Evolutionary conservation across 2,888 invertebrate genomes (phyloP), one percentile per base, ranked within the genome.

Genomic region (Stenoptilia bipunctidactyla): DNA sequence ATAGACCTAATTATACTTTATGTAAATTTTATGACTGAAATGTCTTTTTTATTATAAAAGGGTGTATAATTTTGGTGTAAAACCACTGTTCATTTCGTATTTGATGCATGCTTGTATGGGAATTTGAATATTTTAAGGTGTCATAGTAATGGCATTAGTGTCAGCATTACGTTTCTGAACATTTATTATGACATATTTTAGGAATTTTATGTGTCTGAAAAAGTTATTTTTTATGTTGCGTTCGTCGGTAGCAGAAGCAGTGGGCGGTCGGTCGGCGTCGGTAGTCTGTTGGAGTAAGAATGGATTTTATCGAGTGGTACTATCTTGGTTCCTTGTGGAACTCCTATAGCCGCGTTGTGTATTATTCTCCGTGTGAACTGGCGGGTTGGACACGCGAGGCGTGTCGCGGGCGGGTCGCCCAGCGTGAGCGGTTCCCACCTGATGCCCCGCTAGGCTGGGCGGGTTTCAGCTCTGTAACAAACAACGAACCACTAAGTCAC

Each of bases 1-100:
- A 82, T 79, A 68, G 58, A 47, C 40, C 79, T 80, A 79, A 80
- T 80, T 79, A 79, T 80, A 50, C 72, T 60, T 58, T 71, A 82
- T 79, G 76, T 43, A 75, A 79, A 80, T 80, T 73, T 70, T 68
- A 75, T 72, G 68, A 55, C 58, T 55, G 49, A 60, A 66, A 60
- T 57, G 54, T 57, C 53, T 57, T 61, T 65, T 52, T 66, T 52
- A 55, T 51, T 57, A 45, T 50, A 46, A 56, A 59, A 57, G 70
- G 71, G 67, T 73, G 75, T 72, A 66, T 71, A 66, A 63, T 65
- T 72, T 72, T 56, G 50, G 51, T 55, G 56, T 42, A 43, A 49
- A 14, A 34, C 34, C 42, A 45, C 41, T 52, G 52, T 53, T 61
- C 60, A 53, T 61, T 48, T 56, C 49, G 45, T 49, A 49, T 46